Evolutionary conservation across 2,888 invertebrate species (phyloP).

Genomic region (Cheilosia scutellata): DNA sequence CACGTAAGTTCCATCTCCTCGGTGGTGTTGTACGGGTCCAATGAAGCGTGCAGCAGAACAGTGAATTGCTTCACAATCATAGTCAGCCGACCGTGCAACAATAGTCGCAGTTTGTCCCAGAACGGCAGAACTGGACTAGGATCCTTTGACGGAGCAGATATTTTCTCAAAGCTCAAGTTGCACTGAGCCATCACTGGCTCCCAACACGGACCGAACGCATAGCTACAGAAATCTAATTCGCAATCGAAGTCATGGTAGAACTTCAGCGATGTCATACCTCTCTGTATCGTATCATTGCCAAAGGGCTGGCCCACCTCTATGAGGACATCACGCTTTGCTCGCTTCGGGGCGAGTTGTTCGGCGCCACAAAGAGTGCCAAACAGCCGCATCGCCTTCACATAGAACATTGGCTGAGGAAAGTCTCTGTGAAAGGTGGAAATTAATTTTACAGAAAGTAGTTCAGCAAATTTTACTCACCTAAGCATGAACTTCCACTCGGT

Average conservation of each 20-base stretch:
- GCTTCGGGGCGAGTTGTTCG: conserved; percentile 91
- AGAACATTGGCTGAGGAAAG: conserved; percentile 96
- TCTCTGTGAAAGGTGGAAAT: conserved; percentile 86
- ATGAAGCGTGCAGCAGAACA: conserved; percentile 96
- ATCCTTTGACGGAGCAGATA: conserved; percentile 93
- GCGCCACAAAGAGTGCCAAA: conserved; percentile 97
- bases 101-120: conserved; percentile 98
- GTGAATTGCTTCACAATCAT: conserved; percentile 94
- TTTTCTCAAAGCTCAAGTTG: conserved; percentile 91
- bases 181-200: conserved; percentile 90
- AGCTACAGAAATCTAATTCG: conserved; percentile 94
- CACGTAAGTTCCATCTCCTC: conserved; percentile 99
- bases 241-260: conserved; percentile 99
- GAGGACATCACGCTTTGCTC: conserved; percentile 84
- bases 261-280: conserved; percentile 97
- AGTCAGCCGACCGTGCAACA: conserved; percentile 96
- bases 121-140: conserved; percentile 97
- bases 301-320: conserved; percentile 93
- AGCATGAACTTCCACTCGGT: conserved; percentile 94
- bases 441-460: not conserved
- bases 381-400: conserved; percentile 92
- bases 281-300: conserved; percentile 91
- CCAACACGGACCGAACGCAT: conserved; percentile 99
- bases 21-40: conserved; percentile 99
- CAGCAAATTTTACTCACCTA: conserved; percentile 79